Evolutionary conservation across 2,888 invertebrate genomes (phyloP).

Genomic region (Drosophila austrosaltans): DNA sequence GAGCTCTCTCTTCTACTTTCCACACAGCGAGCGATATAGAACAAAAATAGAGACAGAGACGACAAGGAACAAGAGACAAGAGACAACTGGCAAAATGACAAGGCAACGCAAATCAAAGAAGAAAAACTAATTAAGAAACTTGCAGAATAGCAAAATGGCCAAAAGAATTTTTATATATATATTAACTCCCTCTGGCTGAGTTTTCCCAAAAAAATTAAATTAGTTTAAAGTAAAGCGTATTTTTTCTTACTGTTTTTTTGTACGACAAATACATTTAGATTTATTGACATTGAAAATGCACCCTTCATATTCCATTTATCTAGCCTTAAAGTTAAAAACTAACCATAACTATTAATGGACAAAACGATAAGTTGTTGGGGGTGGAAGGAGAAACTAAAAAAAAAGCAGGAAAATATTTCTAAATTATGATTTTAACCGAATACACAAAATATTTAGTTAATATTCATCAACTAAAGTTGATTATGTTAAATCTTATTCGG

Average conservation of each 20-base stretch:
- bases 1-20: slow-evolving; percentile 35
- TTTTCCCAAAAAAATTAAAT: background rate
- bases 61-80: slow-evolving; percentile 33
- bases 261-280: slow-evolving; percentile 70
- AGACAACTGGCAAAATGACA: slow-evolving; percentile 22
- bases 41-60: slow-evolving; percentile 27
- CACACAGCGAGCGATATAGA: slow-evolving; percentile 24
- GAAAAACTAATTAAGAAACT: slow-evolving; percentile 37
- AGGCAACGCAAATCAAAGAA: slow-evolving; percentile 21
- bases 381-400: background rate
- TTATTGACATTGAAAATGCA: slow-evolving; percentile 76
- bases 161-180: too few species aligned
- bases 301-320: slow-evolving; percentile 60
- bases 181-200: background rate
- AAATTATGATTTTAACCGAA: slow-evolving; percentile 15
- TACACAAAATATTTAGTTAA: slow-evolving; percentile 10
- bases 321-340: slow-evolving; percentile 47
- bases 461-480: slow-evolving; percentile 5
- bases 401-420: background rate
- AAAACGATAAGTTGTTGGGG: background rate
- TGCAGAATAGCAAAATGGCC: background rate
- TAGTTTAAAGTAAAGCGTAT: background rate
- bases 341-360: slow-evolving; percentile 31
- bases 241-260: slow-evolving; percentile 13
- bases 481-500: background rate